Base-by-base conservation (phyloP, 1,140 invertebrate genomes). In the Drosophila subpulchrella region DNA sequence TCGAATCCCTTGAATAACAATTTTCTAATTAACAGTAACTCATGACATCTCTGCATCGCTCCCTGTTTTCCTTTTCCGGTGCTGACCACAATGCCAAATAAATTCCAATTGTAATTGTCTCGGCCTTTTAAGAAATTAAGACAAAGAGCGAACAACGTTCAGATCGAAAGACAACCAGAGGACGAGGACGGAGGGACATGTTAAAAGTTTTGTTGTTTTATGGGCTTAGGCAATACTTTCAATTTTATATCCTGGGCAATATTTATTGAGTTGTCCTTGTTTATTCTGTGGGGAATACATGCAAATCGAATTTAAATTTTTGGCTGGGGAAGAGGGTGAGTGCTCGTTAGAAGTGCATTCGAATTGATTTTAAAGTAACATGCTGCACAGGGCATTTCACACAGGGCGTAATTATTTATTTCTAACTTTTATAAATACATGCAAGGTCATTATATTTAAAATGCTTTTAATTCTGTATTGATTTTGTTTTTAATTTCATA, bases 11-110 rank as follows among this genome's bases (percentile, higher is more conserved):
- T 67, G 61, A 56, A 56, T 46, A 82, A 82, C 80, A 75, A 83
- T 83, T 83, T 83, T 83, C 70, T 75, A 83, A 83, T 83, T 83
- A 83, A 78, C 80, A 83, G 75, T 83, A 83, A 83, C 75, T 83
- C 71, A 79, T 58, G 67, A 50, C 44, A 68, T 48, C 44, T 48
- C 44, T 42, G 36, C 30, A 36, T 27, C 11, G 30, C 27, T 51
- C 17, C 44, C 13, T 15, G 42, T 4, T 32, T 13, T 15, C n/a
- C 58, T 34, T 41, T 8, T 66, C 46, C 44, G 12, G 44, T 8
- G 46, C 50, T 50, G 61, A 61, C 67, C 57, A 70, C 50, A 47
- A 50, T 62, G 65, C 56, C 56, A 62, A 54, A 78, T 83, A 83
- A 83, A 83, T 82, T 70, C 55, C 80, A 60, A 71, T 61, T 83